Base-by-base conservation (phyloP, 2,113 vertebrate genomes). In the Rissa tridactyla region DNA sequence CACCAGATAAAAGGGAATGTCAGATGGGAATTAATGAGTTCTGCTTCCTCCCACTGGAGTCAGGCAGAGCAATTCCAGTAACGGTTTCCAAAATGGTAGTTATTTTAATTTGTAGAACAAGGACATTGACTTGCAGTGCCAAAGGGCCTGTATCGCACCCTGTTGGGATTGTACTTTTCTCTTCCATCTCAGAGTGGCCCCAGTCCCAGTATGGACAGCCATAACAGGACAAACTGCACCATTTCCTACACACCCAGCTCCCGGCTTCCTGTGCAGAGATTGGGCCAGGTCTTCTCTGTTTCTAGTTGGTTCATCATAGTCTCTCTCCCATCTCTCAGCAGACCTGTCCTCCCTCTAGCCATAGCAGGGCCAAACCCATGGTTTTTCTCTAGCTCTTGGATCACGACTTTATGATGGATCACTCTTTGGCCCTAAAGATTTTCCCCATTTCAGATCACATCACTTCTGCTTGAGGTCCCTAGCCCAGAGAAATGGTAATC, bases 1-100 rank as follows among this genome's bases (percentile, higher is more conserved):
- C 85, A 88, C 70, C 78, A 96, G 86, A 97, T 96, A 90, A 97
- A 97, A 95, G 82, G 51, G 32, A 94, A 78, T 42, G 18, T 94
- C 87, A 90, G 40, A 93, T 5, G 4, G 38, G 46, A 90, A 82
- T 80, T 82, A 21, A 34, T 70, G 86, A 92, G 83, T 90, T 72
- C 69, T 3, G 6, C 75, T 92, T 91, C 52, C 92, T 96, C 12
- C 6, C 36, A 36, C 85, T 80, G 73, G 88, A 95, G 34, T 26
- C 9, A 68, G 64, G 32, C 30, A 88, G 78, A 13, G 12, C 70
- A 93, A 81, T 96, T 97, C 94, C 92, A 65, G 30, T 64, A 91
- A 70, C 27, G 22, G 46, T 70, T 94, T 90, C 44, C 44, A 90
- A 91, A 91, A 82, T 1, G 0, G 16, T 46, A 6, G 5, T 68